Percentiles rank a stretch among this genome's conserved stretches.
Conservation (phyloP, 2,113 vertebrate species). For the Octodon degus region DNA sequence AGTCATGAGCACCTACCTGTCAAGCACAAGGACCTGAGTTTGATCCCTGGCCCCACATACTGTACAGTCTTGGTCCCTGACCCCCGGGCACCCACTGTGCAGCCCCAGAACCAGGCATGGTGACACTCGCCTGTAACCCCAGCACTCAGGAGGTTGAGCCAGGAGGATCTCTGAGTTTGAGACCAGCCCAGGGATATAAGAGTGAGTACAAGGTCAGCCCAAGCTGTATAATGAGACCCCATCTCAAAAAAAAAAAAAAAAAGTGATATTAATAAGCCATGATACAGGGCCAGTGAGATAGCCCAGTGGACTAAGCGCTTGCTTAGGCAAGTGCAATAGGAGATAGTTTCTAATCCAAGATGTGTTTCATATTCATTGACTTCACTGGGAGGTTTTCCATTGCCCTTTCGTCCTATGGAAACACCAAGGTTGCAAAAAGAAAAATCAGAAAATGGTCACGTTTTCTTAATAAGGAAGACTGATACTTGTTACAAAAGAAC, state of each 20-base stretch:
- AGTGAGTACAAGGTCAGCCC: no score
- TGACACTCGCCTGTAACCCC: no score
- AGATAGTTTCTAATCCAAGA: slow-evolving; percentile 73
- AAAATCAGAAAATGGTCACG: slow-evolving; percentile 63
- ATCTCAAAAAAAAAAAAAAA: background rate
- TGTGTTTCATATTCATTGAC: slow-evolving; percentile 31
- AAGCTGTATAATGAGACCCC: no score
- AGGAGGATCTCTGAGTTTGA: no score
- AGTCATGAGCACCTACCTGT: no score
- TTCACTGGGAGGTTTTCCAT: slow-evolving; percentile 43
- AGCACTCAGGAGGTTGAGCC: no score
- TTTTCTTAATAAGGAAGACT: slow-evolving; percentile 57
- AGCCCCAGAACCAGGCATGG: no score
- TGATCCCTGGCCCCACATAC: no score
- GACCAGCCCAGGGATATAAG: no score
- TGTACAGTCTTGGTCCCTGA: no score
- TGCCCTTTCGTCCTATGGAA: slow-evolving; percentile 59
- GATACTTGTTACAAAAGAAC: slow-evolving; percentile 62
- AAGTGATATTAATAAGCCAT: slow-evolving; percentile 75
- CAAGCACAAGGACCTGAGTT: background rate
- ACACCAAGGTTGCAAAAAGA: background rate
- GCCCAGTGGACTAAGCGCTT: no score
- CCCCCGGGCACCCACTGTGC: no score
- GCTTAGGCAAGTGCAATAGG: background rate
- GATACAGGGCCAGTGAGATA: background rate